Evolutionary conservation across 1,140 invertebrate genomes (phyloP).

Genomic region (Pseudomyrmex cubaensis): DNA sequence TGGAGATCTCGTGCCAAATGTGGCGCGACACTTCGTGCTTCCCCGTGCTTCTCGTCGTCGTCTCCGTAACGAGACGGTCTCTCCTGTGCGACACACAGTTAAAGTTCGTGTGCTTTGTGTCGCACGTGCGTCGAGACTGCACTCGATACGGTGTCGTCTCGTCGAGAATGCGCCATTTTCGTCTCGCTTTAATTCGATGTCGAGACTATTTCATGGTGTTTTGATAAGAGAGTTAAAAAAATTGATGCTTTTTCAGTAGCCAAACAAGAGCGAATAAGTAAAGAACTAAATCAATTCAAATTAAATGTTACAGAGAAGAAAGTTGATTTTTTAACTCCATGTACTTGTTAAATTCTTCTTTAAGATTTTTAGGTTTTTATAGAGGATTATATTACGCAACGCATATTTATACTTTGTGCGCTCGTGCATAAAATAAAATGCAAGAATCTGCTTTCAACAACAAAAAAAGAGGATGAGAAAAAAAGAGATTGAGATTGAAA

Average conservation of each 20-base stretch:
- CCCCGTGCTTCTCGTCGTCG: not conserved
- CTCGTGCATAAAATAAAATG: not conserved
- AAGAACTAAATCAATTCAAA: too few relatives aligned
- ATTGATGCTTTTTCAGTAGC: too few relatives aligned
- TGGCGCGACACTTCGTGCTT: slow-evolving; percentile 23
- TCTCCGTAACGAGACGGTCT: slow-evolving; percentile 28
- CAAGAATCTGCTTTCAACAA: not conserved
- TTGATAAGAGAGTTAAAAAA: too few relatives aligned
- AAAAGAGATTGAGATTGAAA: slow-evolving; percentile 40
- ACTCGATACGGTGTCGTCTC: slow-evolving; percentile 54
- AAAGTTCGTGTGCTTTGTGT: slow-evolving; percentile 19
- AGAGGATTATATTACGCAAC: not conserved
- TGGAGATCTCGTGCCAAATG: slow-evolving; percentile 54
- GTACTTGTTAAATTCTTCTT: not conserved
- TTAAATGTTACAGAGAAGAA: too few relatives aligned
- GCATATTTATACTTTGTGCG: too few relatives aligned
- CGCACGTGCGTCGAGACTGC: slow-evolving; percentile 60
- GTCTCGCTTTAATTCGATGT: too few relatives aligned
- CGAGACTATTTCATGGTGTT: too few relatives aligned
- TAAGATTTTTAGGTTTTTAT: not conserved
- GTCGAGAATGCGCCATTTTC: not conserved
- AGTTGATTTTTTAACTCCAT: too few relatives aligned
- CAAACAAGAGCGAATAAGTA: too few relatives aligned
- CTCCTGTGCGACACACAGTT: not conserved
- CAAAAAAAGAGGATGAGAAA: not conserved